Conservation (phyloP, 2,113 vertebrate genomes). For the Lagopus leucura region DNA sequence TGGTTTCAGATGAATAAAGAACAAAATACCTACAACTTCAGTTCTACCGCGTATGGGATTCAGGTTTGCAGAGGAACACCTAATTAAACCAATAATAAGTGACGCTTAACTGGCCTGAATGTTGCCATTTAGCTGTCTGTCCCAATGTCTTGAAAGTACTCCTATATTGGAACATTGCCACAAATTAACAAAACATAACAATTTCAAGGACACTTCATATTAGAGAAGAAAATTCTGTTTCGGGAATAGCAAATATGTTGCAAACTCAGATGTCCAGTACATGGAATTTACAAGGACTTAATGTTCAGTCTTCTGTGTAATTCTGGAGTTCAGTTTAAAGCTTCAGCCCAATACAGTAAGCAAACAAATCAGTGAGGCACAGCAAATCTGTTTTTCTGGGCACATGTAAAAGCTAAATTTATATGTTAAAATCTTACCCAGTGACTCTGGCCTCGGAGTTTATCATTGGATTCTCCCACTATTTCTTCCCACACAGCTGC, state of each 20-base stretch:
- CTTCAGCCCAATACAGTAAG: not conserved
- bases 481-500: conserved; percentile 99
- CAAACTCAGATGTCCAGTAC: not conserved
- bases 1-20: not conserved
- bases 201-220: not conserved
- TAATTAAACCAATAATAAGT: not conserved
- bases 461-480: conserved; percentile 98
- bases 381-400: not conserved
- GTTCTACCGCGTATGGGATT: not conserved
- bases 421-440: conserved; percentile 83
- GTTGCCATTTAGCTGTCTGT: not conserved
- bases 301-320: not conserved
- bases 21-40: not conserved
- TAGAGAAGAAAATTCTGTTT: not conserved
- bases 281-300: not conserved
- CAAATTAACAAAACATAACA: not conserved
- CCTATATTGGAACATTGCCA: not conserved
- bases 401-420: not conserved
- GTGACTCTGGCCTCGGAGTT: conserved; percentile 95
- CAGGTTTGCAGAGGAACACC: not conserved
- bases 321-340: not conserved
- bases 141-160: not conserved
- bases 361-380: not conserved
- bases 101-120: not conserved
- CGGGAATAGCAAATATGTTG: not conserved